These are phyloP conservation scores for Sebastes hubbsi DNA, from an alignment of 2,797 vertebrate genomes.

Conservation along the genomic window DNA sequence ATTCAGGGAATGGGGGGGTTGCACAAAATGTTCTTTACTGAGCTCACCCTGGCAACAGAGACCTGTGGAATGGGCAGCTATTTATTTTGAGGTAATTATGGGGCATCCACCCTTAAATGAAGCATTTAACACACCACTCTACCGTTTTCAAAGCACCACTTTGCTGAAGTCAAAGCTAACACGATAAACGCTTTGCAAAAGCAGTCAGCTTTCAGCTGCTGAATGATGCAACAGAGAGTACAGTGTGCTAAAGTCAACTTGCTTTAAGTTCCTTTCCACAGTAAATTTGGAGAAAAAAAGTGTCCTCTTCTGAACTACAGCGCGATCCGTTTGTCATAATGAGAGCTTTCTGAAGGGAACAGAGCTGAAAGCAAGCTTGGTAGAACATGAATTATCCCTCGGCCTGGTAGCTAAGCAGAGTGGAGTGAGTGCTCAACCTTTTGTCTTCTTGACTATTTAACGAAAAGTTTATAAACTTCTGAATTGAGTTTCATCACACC, in stretches of 20 bases:
- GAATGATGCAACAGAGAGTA: conserved; percentile 54
- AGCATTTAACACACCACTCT: conserved; percentile 30
- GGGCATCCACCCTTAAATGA: conserved; percentile 35
- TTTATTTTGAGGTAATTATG: conserved; percentile 52
- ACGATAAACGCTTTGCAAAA: conserved; percentile 45
- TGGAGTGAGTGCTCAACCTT: not conserved
- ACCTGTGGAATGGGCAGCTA: conserved; percentile 13
- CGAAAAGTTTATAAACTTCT: conserved; percentile 8
- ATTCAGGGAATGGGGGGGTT: not conserved
- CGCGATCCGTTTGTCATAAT: conserved; percentile 57
- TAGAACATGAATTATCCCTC: conserved; percentile 23
- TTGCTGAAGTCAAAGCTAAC: conserved; percentile 33
- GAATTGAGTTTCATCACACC: conserved; percentile 2
- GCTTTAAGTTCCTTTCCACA: conserved; percentile 56
- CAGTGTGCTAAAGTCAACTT: conserved; percentile 55
- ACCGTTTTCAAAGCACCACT: conserved; percentile 38
- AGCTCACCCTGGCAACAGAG: conserved; percentile 10
- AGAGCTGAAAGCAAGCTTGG: conserved; percentile 6
- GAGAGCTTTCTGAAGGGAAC: conserved; percentile 28
- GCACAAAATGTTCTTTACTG: not conserved
- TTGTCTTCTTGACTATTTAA: conserved; percentile 8
- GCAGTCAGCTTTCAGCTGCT: conserved; percentile 26
- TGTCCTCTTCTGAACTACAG: conserved; percentile 9
- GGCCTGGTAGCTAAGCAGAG: not conserved
- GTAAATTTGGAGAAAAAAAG: conserved; percentile 42